phyloP scores from a whole-genome alignment of 2,797 vertebrate genomes.

The Chloroceryle inda region DNA sequence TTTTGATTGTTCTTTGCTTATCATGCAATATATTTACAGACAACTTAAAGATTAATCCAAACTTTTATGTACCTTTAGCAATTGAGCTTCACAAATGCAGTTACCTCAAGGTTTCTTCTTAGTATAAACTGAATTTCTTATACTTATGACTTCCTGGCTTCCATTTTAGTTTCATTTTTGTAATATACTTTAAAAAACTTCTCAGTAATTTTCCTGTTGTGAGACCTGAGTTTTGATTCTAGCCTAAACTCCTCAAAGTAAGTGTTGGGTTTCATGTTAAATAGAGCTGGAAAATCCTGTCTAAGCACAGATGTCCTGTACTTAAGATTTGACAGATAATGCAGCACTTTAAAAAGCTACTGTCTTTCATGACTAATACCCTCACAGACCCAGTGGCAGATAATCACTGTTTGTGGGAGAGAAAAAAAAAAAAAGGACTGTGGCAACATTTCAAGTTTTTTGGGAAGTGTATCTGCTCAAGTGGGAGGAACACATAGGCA shows the following conservation, averaged over 20 bases:
- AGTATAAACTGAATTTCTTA: neutral
- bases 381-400: neutral
- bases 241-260: neutral
- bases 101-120: neutral
- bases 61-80: neutral
- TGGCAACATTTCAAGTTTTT: slow-evolving; percentile 13
- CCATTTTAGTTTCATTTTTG: neutral
- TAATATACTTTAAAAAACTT: neutral
- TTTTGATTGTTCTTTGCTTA: neutral
- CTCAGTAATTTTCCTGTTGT: neutral
- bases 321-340: slow-evolving; percentile 48
- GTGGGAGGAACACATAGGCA: neutral
- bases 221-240: neutral
- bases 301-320: neutral
- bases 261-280: neutral
- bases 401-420: slow-evolving; percentile 2
- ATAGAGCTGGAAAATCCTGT: slow-evolving; percentile 17
- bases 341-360: neutral
- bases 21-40: neutral
- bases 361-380: slow-evolving; percentile 38
- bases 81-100: neutral
- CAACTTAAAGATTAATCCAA: neutral
- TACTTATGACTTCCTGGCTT: neutral
- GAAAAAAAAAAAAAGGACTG: neutral
- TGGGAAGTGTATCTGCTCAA: neutral